Conservation (phyloP, 2,113 vertebrate genomes). For the Lepisosteus oculatus region DNA sequence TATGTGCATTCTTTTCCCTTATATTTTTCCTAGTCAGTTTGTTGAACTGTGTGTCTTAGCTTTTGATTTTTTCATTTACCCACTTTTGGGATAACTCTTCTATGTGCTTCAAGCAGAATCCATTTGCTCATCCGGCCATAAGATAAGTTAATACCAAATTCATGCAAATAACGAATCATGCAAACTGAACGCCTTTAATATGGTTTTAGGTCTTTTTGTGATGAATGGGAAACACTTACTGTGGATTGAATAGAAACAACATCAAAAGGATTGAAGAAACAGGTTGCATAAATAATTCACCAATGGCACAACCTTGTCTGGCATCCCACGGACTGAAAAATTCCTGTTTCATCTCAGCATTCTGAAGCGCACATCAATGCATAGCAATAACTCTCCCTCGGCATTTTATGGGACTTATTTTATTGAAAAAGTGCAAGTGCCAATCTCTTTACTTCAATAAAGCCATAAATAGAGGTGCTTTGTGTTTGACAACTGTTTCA, state of each 20-base stretch:
- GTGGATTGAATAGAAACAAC: neutral
- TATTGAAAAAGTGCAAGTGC: too few relatives aligned
- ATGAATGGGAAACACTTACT: neutral
- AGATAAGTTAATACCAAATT: too few relatives aligned
- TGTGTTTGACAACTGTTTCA: too few relatives aligned
- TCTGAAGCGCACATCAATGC: neutral
- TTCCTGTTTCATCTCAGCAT: neutral
- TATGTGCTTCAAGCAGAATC: too few relatives aligned
- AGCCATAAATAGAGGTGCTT: too few relatives aligned
- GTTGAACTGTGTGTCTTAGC: too few relatives aligned
- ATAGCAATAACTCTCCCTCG: neutral
- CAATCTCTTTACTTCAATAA: too few relatives aligned
- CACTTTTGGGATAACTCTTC: too few relatives aligned
- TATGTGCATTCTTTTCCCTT: too few relatives aligned
- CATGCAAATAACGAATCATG: neutral
- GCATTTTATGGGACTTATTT: neutral
- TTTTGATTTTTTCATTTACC: too few relatives aligned
- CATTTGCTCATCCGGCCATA: too few relatives aligned
- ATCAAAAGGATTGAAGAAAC: neutral
- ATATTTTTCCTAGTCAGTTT: too few relatives aligned
- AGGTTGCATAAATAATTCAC: constrained; percentile 5
- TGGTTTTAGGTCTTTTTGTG: neutral
- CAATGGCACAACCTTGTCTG: neutral
- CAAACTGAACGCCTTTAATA: neutral
- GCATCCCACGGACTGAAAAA: neutral